These are phyloP conservation scores for Neoscelio sp. DNA, from an alignment of 2,888 invertebrate genomes.

Conservation along the genomic window DNA sequence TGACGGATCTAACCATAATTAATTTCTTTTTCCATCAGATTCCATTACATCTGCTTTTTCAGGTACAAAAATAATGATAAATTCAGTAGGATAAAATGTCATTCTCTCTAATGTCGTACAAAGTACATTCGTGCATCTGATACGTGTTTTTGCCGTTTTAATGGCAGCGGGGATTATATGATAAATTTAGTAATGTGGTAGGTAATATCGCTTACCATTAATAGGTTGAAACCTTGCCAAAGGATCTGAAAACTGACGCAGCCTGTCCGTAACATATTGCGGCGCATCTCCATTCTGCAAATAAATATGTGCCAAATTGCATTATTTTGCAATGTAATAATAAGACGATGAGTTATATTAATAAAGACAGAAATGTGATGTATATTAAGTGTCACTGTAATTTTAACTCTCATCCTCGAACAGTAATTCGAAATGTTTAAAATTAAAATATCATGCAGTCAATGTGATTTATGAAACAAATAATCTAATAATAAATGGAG, in stretches of 20 bases:
- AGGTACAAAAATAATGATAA: too few relatives aligned
- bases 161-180: slow-evolving; percentile 34
- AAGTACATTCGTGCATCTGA: background rate
- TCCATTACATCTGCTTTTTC: too few relatives aligned
- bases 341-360: slow-evolving; percentile 53
- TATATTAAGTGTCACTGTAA: slow-evolving; percentile 23
- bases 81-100: slow-evolving; percentile 1
- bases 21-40: too few relatives aligned
- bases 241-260: slow-evolving; percentile 84
- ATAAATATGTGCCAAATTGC: slow-evolving; percentile 70
- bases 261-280: slow-evolving; percentile 84
- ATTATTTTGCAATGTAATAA: slow-evolving; percentile 57
- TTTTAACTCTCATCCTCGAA: slow-evolving; percentile 37
- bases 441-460: slow-evolving; percentile 36
- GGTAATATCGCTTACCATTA: slow-evolving; percentile 82
- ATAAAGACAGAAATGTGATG: slow-evolving; percentile 41
- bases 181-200: slow-evolving; percentile 61
- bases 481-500: too few relatives aligned
- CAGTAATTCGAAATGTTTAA: slow-evolving; percentile 10
- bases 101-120: too few relatives aligned
- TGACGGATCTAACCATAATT: too few relatives aligned
- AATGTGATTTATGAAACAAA: slow-evolving; percentile 22
- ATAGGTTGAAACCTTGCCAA: slow-evolving; percentile 84
- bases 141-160: slow-evolving; percentile 22
- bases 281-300: slow-evolving; percentile 83